These are phyloP conservation scores for Amiota communis DNA, from an alignment of 2,888 invertebrate genomes.

Conservation along the genomic window DNA sequence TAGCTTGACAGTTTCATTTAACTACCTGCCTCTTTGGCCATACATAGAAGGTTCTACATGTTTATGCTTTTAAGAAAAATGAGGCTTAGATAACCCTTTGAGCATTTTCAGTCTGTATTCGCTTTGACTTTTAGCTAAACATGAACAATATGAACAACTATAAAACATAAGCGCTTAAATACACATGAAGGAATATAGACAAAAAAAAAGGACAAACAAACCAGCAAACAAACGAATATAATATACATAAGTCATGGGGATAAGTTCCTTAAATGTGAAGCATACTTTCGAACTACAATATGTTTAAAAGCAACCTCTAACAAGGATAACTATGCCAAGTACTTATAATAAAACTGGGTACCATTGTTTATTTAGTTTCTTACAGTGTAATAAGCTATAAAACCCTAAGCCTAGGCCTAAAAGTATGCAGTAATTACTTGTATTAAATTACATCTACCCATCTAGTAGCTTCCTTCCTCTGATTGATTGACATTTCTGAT, in stretches of 20 bases:
- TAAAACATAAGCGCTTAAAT: conserved; percentile 11
- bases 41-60: neutral
- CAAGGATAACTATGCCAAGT: neutral
- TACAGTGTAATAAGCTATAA: neutral
- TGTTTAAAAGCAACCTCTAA: neutral
- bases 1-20: too few species aligned
- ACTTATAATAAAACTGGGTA: neutral
- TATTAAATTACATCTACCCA: conserved; percentile 13
- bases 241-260: neutral
- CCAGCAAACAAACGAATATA: neutral
- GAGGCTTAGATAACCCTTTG: conserved; percentile 14
- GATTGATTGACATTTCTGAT: conserved; percentile 54
- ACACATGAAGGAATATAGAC: neutral
- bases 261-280: neutral
- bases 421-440: conserved; percentile 4
- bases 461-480: neutral
- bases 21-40: too few species aligned
- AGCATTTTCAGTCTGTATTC: neutral
- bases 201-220: neutral
- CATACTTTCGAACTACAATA: conserved; percentile 8
- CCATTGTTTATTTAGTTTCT: neutral
- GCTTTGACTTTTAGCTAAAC: too few species aligned
- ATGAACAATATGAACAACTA: neutral
- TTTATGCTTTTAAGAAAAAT: conserved; percentile 25
- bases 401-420: conserved; percentile 4